These are phyloP conservation scores for Chrysomela aeneicollis DNA, from an alignment of 2,888 invertebrate species.

Conservation along the genomic window DNA sequence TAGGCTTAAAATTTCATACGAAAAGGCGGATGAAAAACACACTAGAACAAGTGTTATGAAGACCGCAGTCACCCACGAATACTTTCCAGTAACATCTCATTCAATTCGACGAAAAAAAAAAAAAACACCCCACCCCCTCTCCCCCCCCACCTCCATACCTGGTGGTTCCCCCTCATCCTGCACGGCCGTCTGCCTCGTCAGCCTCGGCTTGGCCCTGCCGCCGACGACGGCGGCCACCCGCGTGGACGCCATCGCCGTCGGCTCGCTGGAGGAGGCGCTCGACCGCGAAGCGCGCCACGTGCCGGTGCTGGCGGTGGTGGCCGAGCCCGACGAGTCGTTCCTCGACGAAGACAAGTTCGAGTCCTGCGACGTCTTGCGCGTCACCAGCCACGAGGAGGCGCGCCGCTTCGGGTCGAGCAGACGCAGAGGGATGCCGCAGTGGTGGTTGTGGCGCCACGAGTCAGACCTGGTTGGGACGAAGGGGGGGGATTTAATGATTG, in stretches of 20 bases:
- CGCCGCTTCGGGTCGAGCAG: conserved; percentile 79
- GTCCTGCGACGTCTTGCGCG: conserved; percentile 91
- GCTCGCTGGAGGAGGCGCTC: conserved; percentile 76
- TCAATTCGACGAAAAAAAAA: no score
- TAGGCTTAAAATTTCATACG: no score
- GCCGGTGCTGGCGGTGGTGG: conserved; percentile 88
- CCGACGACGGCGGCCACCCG: no score
- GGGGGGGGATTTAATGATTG: no score
- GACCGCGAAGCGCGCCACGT: conserved; percentile 90
- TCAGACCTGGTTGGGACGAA: conserved; percentile 69
- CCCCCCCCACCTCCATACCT: conserved; percentile 18
- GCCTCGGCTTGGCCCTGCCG: conserved; percentile 54
- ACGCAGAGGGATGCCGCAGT: conserved; percentile 79
- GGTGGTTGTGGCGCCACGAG: conserved; percentile 81
- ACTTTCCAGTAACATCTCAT: no score
- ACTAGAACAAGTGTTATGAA: no score
- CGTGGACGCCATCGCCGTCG: conserved; percentile 43
- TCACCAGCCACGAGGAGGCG: conserved; percentile 88
- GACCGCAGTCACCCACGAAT: no score
- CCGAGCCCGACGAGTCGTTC: conserved; percentile 90
- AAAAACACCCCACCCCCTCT: no score
- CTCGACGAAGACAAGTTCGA: conserved; percentile 89
- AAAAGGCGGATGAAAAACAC: no score
- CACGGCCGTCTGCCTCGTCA: conserved; percentile 82
- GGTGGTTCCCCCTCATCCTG: conserved; percentile 76